phyloP scores from a whole-genome alignment of 2,113 vertebrate species.

The Hystrix brachyura region DNA sequence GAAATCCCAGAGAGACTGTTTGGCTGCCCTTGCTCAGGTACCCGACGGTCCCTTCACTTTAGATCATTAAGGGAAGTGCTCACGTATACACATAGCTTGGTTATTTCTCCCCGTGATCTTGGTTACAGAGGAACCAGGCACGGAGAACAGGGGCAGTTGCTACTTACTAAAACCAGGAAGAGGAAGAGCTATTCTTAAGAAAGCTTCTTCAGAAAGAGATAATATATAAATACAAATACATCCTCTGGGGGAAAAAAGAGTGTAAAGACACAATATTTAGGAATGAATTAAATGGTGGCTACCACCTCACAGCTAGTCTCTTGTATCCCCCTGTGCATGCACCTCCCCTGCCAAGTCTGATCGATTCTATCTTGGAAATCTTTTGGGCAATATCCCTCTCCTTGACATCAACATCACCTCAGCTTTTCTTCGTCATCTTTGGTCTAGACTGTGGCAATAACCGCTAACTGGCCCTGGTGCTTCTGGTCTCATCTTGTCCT shows the following conservation, averaged over 20 bases:
- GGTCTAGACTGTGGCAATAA: neutral
- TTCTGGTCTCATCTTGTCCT: neutral
- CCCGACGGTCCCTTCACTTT: neutral
- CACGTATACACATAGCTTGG: no score
- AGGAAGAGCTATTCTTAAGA: neutral
- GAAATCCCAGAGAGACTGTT: neutral
- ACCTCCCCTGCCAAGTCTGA: neutral
- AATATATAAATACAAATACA: neutral
- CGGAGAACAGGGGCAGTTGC: neutral
- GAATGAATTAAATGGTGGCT: neutral
- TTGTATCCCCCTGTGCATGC: fast-evolving
- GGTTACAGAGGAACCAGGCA: neutral
- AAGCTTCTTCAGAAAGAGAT: neutral
- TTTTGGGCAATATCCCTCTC: neutral
- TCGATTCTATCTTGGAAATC: neutral
- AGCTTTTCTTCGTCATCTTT: neutral
- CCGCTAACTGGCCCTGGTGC: neutral
- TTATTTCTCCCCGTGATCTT: neutral
- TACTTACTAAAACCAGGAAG: neutral
- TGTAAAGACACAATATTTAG: neutral
- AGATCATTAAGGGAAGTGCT: neutral
- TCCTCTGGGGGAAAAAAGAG: neutral
- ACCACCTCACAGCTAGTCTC: neutral
- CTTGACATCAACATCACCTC: neutral
- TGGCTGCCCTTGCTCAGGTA: neutral